Evolutionary conservation across 2,888 invertebrate genomes (phyloP).

Genomic region (Pristionchus maxplancki): DNA sequence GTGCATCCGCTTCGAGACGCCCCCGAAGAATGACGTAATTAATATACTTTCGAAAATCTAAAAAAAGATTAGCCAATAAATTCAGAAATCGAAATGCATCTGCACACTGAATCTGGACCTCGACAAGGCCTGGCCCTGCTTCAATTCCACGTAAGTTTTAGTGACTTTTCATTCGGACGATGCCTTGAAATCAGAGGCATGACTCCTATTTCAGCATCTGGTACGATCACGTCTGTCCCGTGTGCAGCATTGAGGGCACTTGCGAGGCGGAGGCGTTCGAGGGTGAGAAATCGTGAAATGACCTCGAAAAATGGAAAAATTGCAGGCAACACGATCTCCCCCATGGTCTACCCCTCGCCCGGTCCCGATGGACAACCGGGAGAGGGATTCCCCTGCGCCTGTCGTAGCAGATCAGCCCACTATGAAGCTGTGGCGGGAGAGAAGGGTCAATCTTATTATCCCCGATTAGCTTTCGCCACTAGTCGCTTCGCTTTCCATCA

Average conservation of each 20-base stretch:
- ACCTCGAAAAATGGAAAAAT: not conserved
- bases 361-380: conserved; percentile 51
- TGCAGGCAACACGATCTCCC: conserved; percentile 44
- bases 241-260: conserved; percentile 64
- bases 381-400: conserved; percentile 58
- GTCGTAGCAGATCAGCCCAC: conserved; percentile 60
- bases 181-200: not conserved
- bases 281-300: conserved; percentile 24
- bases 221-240: conserved; percentile 68
- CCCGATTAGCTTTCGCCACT: too few relatives aligned
- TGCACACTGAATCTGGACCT: conserved; percentile 65
- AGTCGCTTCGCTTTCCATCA: not conserved
- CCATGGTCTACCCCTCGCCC: not conserved
- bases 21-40: conserved; percentile 63
- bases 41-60: not conserved
- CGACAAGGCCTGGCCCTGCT: conserved; percentile 69
- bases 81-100: conserved; percentile 67
- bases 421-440: conserved; percentile 2
- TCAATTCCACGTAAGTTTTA: conserved; percentile 61
- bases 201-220: conserved; percentile 60
- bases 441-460: not conserved
- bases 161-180: not conserved
- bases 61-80: not conserved
- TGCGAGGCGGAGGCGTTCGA: conserved; percentile 59
- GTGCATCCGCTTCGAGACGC: conserved; percentile 68